Evolutionary conservation across 2,888 invertebrate species (phyloP), one percentile per base, ranked within the genome.

Genomic region (Diloba caeruleocephala): DNA sequence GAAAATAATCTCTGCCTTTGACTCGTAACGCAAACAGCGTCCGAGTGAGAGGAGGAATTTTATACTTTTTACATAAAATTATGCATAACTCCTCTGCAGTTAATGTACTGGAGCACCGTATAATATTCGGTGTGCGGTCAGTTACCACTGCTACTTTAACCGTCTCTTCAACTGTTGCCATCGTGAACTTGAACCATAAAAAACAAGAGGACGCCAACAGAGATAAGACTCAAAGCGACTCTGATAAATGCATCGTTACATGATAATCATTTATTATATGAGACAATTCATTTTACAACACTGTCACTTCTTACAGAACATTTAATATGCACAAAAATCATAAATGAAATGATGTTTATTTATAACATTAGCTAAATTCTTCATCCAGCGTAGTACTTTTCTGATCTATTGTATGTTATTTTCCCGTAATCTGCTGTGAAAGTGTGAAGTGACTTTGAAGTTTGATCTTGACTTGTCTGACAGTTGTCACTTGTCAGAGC

Each of bases 1-100:
- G 94, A 95, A 97, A 98, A 71, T 95, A 91, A 69, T 94, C 94
- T 49, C 94, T 94, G 31, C 94, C 94, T 73, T 94, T 94, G 67
- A 96, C 93, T 76, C 96, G 94, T 34, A 98, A 86, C 10, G 96
- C 96, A 91, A 98, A 98, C 39, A 98, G 90, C 74, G 97, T 96
- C 55, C 97, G 94, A 31, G 96, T 96, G 21, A 97, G 90, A 3
- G 97, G 97, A 44, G 96, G 95, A 79, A 98, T 97, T 8, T 94
- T 94, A 63, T 96, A 91, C 61, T 94, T 91, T 82, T 96, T 96
- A 77, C 97, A 97, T 60, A 97, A 89, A 79, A 94, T 84, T 66
- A 95, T 94, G 76, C 97, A 96, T 28, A 97, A 92, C 75, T 97
- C 96, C 84, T 97, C 97, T 19, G 95, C 95, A 26, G 94, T 92